Conservation (phyloP, 1,140 invertebrate species). For the Whitmania pigra region DNA sequence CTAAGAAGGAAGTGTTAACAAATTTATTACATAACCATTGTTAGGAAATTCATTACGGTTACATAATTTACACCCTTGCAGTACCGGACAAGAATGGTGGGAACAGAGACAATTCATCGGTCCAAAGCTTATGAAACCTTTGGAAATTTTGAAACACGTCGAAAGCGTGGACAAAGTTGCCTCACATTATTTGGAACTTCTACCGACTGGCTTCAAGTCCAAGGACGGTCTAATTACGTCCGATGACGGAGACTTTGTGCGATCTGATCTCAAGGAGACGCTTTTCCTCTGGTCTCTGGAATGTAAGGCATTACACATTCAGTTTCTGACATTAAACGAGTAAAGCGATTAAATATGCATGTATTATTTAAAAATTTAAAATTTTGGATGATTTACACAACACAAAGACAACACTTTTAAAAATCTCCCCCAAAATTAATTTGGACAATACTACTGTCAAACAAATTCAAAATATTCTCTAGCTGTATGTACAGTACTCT, state of each 20-base stretch:
- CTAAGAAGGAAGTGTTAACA: too few relatives aligned
- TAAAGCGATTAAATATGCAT: too few relatives aligned
- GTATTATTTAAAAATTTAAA: too few relatives aligned
- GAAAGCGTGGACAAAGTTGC: conserved; percentile 35
- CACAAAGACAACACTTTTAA: too few relatives aligned
- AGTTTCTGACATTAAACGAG: too few relatives aligned
- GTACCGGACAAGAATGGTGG: conserved; percentile 41
- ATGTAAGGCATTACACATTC: conserved; percentile 32
- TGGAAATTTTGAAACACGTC: conserved; percentile 35
- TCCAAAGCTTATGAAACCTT: conserved; percentile 38
- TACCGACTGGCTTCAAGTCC: too few relatives aligned
- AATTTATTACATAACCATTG: too few relatives aligned
- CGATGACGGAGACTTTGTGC: conserved; percentile 28
- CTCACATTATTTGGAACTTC: conserved; percentile 32
- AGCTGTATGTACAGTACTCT: conserved; percentile 40
- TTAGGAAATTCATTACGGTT: too few relatives aligned
- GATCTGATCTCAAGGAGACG: conserved; percentile 34
- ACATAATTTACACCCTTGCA: conserved; percentile 15
- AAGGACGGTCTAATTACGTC: conserved; percentile 25
- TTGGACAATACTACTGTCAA: too few relatives aligned
- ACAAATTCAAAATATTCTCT: not conserved
- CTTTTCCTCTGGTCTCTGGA: conserved; percentile 43
- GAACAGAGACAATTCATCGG: conserved; percentile 33
- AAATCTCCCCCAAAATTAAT: too few relatives aligned
- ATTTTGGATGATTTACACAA: too few relatives aligned